Conservation (phyloP, 2,888 invertebrate genomes). For the Charanyca ferruginea region DNA sequence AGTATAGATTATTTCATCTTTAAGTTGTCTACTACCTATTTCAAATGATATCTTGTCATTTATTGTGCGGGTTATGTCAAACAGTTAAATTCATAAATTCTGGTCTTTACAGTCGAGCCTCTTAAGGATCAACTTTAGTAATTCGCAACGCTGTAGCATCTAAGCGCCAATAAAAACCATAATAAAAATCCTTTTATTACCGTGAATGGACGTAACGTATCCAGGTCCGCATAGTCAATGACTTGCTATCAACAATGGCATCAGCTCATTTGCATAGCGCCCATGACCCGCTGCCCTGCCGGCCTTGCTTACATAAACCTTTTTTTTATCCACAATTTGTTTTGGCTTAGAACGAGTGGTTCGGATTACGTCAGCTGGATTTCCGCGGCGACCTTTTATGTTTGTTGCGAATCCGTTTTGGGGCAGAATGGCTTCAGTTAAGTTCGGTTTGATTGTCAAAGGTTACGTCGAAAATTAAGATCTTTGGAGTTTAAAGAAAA, state of each 20-base stretch:
- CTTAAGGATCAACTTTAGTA: conserved; percentile 2
- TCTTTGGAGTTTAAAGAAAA: not conserved
- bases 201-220: conserved; percentile 53
- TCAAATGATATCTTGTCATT: too few species aligned
- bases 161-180: conserved; percentile 31
- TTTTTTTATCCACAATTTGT: conserved; percentile 70
- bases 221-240: conserved; percentile 67
- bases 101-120: not conserved
- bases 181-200: conserved; percentile 53
- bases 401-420: conserved; percentile 47
- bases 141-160: conserved; percentile 18
- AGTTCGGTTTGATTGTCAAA: not conserved
- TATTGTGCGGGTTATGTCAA: too few species aligned
- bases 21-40: too few species aligned
- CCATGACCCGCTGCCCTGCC: conserved; percentile 83
- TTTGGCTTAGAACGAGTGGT: conserved; percentile 52
- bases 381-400: conserved; percentile 23
- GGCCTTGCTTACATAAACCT: conserved; percentile 76
- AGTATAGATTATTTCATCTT: too few species aligned
- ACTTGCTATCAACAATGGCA: conserved; percentile 78
- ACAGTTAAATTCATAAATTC: too few species aligned
- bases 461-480: not conserved
- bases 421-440: conserved; percentile 11
- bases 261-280: conserved; percentile 84
- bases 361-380: conserved; percentile 60